Evolutionary conservation across 37 sponge, comb jelly and placozoan genomes (phyloP).

Genomic region (Tethya wilhelma): DNA sequence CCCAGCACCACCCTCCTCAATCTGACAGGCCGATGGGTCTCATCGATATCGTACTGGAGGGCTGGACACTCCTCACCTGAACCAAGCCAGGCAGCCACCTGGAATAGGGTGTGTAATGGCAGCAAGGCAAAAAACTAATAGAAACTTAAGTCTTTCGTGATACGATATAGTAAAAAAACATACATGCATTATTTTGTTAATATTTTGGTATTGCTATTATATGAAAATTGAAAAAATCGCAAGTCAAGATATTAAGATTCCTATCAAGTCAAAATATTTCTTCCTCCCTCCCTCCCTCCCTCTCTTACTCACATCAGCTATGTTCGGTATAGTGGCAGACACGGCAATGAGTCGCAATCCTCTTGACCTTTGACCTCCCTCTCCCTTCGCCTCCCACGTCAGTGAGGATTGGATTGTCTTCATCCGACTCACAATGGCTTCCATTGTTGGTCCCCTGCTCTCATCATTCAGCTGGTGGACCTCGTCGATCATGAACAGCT

Average conservation of each 20-base stretch:
- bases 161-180: too few species aligned
- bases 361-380: slow-evolving; percentile 5
- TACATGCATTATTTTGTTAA: background rate
- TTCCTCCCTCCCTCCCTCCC: too few species aligned
- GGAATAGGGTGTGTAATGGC: background rate
- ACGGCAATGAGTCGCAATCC: slow-evolving; percentile 90
- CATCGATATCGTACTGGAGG: slow-evolving; percentile 81
- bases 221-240: too few species aligned
- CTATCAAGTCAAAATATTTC: too few species aligned
- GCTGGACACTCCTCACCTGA: slow-evolving; percentile 69
- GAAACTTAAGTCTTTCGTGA: too few species aligned
- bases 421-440: slow-evolving; percentile 98
- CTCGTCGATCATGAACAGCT: slow-evolving; percentile 96
- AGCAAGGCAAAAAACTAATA: too few species aligned
- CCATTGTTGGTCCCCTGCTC: slow-evolving; percentile 93
- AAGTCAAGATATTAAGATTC: too few species aligned
- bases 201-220: background rate
- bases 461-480: slow-evolving; percentile 97
- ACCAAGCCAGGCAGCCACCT: slow-evolving; percentile 91
- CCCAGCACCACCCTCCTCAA: slow-evolving; percentile 93
- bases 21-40: slow-evolving; percentile 93
- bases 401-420: slow-evolving; percentile 91
- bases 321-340: slow-evolving; percentile 99
- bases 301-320: slow-evolving; percentile 75
- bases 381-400: background rate